A percentile compares a stretch with the other conserved stretches of the same genome.
phyloP scores from a whole-genome alignment of 2,797 vertebrate species.

The Mormyrus hasselquistii region DNA sequence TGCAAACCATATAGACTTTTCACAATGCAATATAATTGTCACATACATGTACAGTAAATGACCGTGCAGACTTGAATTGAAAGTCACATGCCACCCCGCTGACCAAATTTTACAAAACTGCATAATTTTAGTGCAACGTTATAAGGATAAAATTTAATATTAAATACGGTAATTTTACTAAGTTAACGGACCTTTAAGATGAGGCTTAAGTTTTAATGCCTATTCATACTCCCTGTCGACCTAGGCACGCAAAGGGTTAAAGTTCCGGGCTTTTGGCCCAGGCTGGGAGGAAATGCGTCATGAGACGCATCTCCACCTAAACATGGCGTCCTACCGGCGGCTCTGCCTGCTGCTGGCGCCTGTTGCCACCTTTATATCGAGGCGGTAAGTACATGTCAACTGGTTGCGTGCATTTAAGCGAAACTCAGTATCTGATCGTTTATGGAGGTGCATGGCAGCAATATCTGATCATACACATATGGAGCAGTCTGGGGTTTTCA shows the following conservation, averaged over 20 bases:
- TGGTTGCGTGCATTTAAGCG: neutral
- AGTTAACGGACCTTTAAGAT: neutral
- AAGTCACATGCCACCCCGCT: neutral
- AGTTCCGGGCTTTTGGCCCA: neutral
- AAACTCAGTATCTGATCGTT: neutral
- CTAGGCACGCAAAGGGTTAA: neutral
- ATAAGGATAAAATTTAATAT: neutral
- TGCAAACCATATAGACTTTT: neutral
- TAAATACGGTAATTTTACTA: neutral
- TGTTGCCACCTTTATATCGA: constrained; percentile 41
- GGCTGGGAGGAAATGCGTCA: constrained; percentile 52
- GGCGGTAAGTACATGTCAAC: constrained; percentile 47
- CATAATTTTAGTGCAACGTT: neutral
- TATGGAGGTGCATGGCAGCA: neutral
- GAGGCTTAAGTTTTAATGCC: neutral
- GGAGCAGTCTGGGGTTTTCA: neutral
- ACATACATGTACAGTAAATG: neutral
- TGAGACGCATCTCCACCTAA: constrained; percentile 61
- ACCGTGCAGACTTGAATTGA: neutral
- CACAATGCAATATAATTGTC: neutral
- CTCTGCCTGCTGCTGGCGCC: constrained; percentile 42
- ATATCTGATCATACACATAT: neutral
- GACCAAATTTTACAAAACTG: neutral
- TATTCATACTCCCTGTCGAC: neutral
- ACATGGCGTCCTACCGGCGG: constrained; percentile 58